A percentile compares a stretch with the other conserved stretches of the same genome.
These are phyloP conservation scores for Venustaconcha ellipsiformis DNA, from an alignment of 1,140 invertebrate genomes.

Conservation along the genomic window DNA sequence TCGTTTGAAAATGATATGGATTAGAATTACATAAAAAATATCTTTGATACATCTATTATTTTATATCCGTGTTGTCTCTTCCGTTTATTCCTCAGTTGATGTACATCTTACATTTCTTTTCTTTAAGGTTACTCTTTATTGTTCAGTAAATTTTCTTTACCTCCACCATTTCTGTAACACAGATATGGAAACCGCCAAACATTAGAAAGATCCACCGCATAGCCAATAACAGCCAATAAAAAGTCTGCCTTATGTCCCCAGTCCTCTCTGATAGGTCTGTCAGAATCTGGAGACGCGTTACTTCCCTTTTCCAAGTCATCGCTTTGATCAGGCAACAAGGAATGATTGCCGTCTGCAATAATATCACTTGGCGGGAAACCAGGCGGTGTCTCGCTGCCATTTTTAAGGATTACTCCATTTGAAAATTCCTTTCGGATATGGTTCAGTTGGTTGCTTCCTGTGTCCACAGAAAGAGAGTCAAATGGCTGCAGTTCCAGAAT, in stretches of 20 bases:
- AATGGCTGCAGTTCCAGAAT: constrained; percentile 21
- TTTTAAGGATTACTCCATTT: constrained; percentile 19
- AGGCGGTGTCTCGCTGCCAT: constrained; percentile 9
- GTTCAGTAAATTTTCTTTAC: constrained; percentile 30
- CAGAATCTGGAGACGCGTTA: background rate
- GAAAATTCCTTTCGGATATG: constrained; percentile 15
- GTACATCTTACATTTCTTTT: no score
- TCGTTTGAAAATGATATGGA: no score
- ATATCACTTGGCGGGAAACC: constrained; percentile 19
- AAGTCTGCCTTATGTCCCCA: constrained; percentile 71
- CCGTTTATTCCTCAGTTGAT: no score
- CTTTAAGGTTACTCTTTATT: no score
- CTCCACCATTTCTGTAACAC: constrained; percentile 70
- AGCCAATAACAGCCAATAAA: constrained; percentile 69
- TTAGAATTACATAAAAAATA: no score
- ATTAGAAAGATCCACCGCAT: constrained; percentile 71
- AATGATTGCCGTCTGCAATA: constrained; percentile 17
- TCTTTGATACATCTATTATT: no score
- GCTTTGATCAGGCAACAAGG: constrained; percentile 23
- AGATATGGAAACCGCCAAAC: constrained; percentile 72
- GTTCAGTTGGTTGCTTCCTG: background rate
- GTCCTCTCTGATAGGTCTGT: constrained; percentile 69
- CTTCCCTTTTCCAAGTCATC: constrained; percentile 15
- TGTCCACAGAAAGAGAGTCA: background rate
- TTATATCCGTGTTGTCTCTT: no score